Evolutionary conservation across 2,113 vertebrate genomes (phyloP).

Genomic region (Setophaga kirtlandii): DNA sequence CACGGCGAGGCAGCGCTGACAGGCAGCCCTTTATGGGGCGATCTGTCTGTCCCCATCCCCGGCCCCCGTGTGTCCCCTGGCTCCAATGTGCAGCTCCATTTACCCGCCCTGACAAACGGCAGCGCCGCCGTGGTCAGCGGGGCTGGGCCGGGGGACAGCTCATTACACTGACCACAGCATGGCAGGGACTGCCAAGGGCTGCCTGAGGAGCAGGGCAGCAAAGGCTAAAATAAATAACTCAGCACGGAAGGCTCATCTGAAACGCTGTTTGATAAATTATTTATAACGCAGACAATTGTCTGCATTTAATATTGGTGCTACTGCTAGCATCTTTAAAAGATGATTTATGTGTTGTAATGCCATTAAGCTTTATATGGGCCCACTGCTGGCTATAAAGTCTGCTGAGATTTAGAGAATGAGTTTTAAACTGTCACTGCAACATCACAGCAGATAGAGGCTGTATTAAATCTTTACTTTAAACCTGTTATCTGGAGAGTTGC

Average conservation of each 20-base stretch:
- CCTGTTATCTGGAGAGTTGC: slow-evolving; percentile 89
- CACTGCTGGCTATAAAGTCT: slow-evolving; percentile 89
- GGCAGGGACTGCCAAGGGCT: slow-evolving; percentile 78
- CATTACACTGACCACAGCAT: slow-evolving; percentile 93
- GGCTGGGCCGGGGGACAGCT: slow-evolving; percentile 77
- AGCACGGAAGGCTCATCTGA: slow-evolving; percentile 80
- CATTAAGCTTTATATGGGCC: slow-evolving; percentile 95
- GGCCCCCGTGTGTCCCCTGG: slow-evolving; percentile 79
- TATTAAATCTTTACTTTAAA: slow-evolving; percentile 91
- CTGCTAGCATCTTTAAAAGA: slow-evolving; percentile 95
- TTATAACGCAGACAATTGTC: slow-evolving; percentile 94
- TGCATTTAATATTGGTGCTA: slow-evolving; percentile 96
- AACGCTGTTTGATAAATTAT: slow-evolving; percentile 97
- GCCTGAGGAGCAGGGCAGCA: slow-evolving; percentile 88
- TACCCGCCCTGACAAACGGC: slow-evolving; percentile 92
- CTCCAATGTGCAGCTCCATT: slow-evolving; percentile 88
- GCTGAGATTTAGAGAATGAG: slow-evolving; percentile 92
- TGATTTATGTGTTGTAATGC: slow-evolving; percentile 98
- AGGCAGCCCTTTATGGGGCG: slow-evolving; percentile 79
- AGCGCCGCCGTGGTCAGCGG: slow-evolving; percentile 88
- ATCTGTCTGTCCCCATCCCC: slow-evolving; percentile 81
- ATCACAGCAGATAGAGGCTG: slow-evolving; percentile 83
- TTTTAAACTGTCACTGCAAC: slow-evolving; percentile 93
- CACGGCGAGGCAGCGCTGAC: slow-evolving; percentile 67
- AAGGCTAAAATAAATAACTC: slow-evolving; percentile 93